Conservation (phyloP, 2,113 vertebrate species). For the Pica pica region DNA sequence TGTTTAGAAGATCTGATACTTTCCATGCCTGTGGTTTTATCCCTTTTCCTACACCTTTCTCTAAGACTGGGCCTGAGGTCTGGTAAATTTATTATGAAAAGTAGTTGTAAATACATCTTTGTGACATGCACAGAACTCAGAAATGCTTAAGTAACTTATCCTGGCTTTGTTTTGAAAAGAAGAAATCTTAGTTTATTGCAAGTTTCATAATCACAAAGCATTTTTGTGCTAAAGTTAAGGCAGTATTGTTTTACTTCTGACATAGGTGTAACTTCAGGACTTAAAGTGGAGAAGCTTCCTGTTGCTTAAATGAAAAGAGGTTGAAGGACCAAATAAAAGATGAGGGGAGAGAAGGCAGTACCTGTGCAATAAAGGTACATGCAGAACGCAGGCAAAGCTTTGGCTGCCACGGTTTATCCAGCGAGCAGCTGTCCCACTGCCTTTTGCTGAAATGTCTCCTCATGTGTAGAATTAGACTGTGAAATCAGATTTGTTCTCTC, state of each 20-base stretch:
- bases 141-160: neutral
- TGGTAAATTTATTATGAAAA: neutral
- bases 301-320: neutral
- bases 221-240: neutral
- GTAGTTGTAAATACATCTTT: neutral
- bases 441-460: neutral
- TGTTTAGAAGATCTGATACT: neutral
- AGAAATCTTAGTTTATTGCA: neutral
- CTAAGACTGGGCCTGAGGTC: neutral
- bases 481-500: neutral
- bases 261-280: neutral
- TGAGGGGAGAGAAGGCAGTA: neutral
- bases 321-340: neutral
- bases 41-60: neutral
- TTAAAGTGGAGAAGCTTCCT: neutral
- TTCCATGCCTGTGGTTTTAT: neutral
- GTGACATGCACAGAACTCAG: neutral
- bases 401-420: neutral
- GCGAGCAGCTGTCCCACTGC: neutral
- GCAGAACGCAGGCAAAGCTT: rapidly evolving
- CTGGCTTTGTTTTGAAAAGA: neutral
- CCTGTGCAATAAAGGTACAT: rapidly evolving
- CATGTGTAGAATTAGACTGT: neutral
- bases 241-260: neutral
- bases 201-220: neutral